phyloP scores from a whole-genome alignment of 2,113 vertebrate genomes.

The Colossoma macropomum region DNA sequence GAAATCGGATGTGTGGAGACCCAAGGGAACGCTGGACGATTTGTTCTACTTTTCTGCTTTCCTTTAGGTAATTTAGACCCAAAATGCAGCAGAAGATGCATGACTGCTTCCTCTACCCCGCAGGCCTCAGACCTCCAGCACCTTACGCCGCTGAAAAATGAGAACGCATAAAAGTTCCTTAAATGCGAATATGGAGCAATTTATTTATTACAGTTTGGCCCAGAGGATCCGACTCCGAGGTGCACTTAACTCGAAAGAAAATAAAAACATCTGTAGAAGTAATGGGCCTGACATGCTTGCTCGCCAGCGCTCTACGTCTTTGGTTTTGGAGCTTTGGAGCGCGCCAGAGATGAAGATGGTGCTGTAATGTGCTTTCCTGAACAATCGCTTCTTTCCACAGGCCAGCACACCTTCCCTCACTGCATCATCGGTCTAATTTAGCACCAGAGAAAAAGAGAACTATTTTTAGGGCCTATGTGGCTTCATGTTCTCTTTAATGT shows the following conservation, averaged over 20 bases:
- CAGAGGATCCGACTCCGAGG: constrained; percentile 43
- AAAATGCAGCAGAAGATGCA: constrained; percentile 31
- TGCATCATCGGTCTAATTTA: constrained; percentile 13
- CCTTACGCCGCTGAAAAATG: constrained; percentile 55
- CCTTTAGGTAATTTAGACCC: constrained; percentile 39
- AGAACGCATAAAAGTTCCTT: constrained; percentile 57
- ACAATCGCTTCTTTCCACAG: constrained; percentile 4
- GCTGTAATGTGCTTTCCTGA: constrained; percentile 22
- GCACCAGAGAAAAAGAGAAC: not conserved
- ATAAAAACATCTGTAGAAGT: constrained; percentile 63
- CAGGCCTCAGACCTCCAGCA: constrained; percentile 28
- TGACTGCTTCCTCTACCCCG: constrained; percentile 25
- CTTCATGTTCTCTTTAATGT: not conserved
- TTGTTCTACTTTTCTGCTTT: constrained; percentile 38
- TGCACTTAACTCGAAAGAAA: constrained; percentile 58
- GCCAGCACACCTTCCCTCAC: constrained; percentile 24
- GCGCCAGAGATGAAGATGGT: constrained; percentile 15
- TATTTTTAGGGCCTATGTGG: not conserved
- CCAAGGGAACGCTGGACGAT: not conserved
- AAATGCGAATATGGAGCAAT: constrained; percentile 46
- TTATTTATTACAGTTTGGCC: constrained; percentile 61
- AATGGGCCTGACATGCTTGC: constrained; percentile 50
- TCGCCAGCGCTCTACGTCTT: constrained; percentile 31
- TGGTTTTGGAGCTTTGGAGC: constrained; percentile 32
- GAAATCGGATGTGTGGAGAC: constrained; percentile 34